A percentile compares a stretch with the other conserved stretches of the same genome.
phyloP scores from a whole-genome alignment of 2,797 vertebrate genomes.

The Ispidina lecontei region DNA sequence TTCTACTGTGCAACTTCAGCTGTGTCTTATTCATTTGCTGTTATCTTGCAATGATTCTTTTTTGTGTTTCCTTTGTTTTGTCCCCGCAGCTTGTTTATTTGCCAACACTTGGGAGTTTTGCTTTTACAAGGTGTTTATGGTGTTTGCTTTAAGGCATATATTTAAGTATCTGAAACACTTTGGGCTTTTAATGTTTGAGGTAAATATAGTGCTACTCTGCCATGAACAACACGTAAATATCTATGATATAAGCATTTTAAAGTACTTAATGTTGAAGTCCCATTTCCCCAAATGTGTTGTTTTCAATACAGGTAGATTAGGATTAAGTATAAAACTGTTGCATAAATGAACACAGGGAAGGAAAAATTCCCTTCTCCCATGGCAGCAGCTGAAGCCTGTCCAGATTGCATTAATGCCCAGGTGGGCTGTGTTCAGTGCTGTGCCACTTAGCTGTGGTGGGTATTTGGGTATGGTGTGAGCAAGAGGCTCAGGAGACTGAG shows the following conservation, averaged over 20 bases:
- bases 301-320: not conserved
- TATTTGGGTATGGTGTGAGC: not conserved
- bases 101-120: conserved; percentile 30
- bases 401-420: not conserved
- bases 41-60: not conserved
- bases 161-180: conserved; percentile 21
- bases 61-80: not conserved
- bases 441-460: rapidly evolving
- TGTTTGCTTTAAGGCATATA: conserved; percentile 32
- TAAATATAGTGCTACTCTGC: conserved; percentile 11
- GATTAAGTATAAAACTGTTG: not conserved
- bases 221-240: not conserved
- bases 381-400: not conserved
- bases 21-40: not conserved
- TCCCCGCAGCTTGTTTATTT: conserved; percentile 36
- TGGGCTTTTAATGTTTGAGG: not conserved
- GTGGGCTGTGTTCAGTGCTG: not conserved
- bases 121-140: conserved; percentile 48
- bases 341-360: rapidly evolving
- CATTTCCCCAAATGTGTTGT: not conserved
- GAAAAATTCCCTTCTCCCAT: not conserved
- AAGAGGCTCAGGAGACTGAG: not conserved
- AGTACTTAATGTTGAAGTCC: not conserved
- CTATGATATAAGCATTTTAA: not conserved
- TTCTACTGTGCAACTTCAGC: not conserved